Evolutionary conservation across 2,797 vertebrate genomes (phyloP).

Genomic region (Epinephelus coioides): DNA sequence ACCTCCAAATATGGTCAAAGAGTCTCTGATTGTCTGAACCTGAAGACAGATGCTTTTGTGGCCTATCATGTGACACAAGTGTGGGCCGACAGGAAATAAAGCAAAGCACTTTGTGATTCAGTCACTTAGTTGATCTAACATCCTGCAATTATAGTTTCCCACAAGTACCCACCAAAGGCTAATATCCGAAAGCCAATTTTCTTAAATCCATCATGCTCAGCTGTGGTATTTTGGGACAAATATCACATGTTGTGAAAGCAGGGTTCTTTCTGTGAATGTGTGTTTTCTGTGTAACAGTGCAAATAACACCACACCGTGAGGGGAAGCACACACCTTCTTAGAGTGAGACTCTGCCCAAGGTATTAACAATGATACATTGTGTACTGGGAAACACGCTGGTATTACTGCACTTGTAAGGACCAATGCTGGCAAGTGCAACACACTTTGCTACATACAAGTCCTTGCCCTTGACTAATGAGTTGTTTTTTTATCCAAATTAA

Average conservation of each 20-base stretch:
- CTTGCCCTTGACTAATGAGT: no score
- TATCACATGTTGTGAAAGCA: background rate
- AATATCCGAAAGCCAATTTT: slow-evolving; percentile 3
- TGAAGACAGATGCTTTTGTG: slow-evolving; percentile 6
- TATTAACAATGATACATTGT: slow-evolving; percentile 33
- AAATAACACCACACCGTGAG: slow-evolving; percentile 9
- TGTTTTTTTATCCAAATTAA: background rate
- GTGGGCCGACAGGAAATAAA: slow-evolving; percentile 15
- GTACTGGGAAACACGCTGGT: background rate
- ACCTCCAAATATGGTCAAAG: slow-evolving; percentile 13
- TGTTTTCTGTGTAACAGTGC: slow-evolving; percentile 16
- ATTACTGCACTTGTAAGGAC: slow-evolving; percentile 13
- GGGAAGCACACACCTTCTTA: slow-evolving; percentile 18
- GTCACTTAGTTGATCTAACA: no score
- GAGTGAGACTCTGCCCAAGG: background rate
- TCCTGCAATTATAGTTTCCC: slow-evolving; percentile 26
- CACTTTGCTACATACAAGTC: background rate
- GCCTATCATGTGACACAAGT: background rate
- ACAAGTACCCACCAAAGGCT: slow-evolving; percentile 6
- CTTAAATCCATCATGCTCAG: background rate
- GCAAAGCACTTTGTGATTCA: background rate
- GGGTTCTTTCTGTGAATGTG: slow-evolving; percentile 12
- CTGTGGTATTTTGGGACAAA: slow-evolving; percentile 14
- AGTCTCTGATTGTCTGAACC: slow-evolving; percentile 3
- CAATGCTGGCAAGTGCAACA: background rate